A percentile compares a stretch with the other conserved stretches of the same genome.
Conservation (phyloP, 2,888 invertebrate genomes). For the Trissolcus brochymenae region DNA sequence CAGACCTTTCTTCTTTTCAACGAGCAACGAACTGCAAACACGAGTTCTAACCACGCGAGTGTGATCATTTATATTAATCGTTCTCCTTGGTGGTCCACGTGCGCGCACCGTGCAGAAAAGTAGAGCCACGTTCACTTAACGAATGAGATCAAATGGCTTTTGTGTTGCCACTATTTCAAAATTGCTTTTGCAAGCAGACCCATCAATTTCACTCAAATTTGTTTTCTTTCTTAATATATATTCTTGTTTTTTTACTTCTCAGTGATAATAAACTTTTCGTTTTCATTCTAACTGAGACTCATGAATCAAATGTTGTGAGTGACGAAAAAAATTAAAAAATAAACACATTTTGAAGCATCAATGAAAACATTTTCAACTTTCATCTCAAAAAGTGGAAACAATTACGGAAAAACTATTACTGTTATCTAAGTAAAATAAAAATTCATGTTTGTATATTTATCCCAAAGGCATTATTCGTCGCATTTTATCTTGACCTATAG, state of each 20-base stretch:
- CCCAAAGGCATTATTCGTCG: constrained; percentile 43
- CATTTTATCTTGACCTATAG: constrained; percentile 63
- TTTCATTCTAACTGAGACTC: too few relatives aligned
- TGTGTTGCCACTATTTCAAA: constrained; percentile 27
- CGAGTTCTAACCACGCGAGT: constrained; percentile 53
- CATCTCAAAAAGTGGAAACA: neutral
- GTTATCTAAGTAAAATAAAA: constrained; percentile 44
- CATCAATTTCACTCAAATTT: constrained; percentile 3
- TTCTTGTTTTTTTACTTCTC: neutral
- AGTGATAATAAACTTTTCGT: too few relatives aligned
- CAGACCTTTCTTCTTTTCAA: constrained; percentile 40
- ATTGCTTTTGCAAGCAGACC: neutral
- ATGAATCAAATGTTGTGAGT: too few relatives aligned
- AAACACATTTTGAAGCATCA: too few relatives aligned
- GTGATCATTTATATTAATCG: constrained; percentile 57
- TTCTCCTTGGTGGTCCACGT: constrained; percentile 54
- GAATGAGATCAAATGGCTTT: constrained; percentile 35
- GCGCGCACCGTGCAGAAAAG: constrained; percentile 29
- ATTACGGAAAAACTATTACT: constrained; percentile 6
- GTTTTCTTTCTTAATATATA: neutral
- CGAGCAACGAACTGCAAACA: constrained; percentile 52
- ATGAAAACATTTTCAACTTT: too few relatives aligned
- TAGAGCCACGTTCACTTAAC: constrained; percentile 42
- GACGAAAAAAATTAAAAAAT: too few relatives aligned
- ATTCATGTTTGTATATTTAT: constrained; percentile 37